Conservation (phyloP, 1,140 invertebrate genomes). For the Rhopalosiphum padi region DNA sequence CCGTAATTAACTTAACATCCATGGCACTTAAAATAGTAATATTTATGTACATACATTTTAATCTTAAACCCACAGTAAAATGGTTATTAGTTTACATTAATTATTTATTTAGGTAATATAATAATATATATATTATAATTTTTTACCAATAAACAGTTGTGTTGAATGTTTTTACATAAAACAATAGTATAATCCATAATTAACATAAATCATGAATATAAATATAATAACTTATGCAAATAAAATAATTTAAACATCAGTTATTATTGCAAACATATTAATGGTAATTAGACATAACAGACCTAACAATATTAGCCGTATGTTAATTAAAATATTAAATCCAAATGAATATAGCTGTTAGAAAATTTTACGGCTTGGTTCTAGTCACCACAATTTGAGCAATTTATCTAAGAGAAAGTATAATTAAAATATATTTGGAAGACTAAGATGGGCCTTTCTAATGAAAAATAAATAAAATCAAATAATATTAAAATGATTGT, state of each 20-base stretch:
- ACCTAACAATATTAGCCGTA: neutral
- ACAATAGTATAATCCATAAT: neutral
- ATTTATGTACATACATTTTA: slow-evolving; percentile 13
- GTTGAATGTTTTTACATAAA: neutral
- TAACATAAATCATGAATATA: neutral
- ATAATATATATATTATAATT: neutral
- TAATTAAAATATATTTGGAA: slow-evolving; percentile 4
- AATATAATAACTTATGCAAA: neutral
- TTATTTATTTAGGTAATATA: neutral
- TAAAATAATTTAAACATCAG: neutral
- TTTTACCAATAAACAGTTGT: neutral
- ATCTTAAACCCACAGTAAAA: neutral
- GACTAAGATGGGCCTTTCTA: neutral
- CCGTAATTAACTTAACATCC: slow-evolving; percentile 46
- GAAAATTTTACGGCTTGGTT: neutral
- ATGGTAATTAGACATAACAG: neutral
- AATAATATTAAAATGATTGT: neutral
- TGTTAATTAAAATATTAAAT: neutral
- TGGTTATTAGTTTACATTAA: neutral
- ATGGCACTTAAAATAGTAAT: slow-evolving; percentile 50
- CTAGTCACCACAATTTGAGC: slow-evolving; percentile 13
- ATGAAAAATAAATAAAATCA: neutral
- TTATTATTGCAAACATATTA: slow-evolving; percentile 8
- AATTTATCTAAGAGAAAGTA: slow-evolving; percentile 9
- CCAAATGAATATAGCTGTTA: neutral